Conservation (phyloP, 2,113 vertebrate species). For the Falco punctatus region DNA sequence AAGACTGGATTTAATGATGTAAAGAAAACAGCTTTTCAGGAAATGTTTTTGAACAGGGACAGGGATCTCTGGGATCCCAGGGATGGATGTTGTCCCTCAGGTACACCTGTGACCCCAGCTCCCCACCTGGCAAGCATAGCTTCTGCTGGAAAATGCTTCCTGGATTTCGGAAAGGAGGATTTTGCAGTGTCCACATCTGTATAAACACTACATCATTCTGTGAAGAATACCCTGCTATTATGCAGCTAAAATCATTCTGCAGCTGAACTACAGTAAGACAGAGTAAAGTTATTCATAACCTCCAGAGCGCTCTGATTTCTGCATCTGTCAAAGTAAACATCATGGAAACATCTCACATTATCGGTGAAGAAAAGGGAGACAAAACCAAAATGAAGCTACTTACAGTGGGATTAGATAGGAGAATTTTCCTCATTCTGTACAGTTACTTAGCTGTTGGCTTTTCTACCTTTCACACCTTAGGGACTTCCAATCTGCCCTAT, state of each 20-base stretch:
- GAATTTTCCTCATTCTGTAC: not conserved
- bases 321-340: not conserved
- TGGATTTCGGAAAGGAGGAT: not conserved
- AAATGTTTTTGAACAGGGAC: not conserved
- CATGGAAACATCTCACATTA: accelerated
- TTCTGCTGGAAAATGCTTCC: not conserved
- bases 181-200: not conserved
- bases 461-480: not conserved
- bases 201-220: not conserved
- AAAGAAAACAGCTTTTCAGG: not conserved
- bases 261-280: not conserved
- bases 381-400: not conserved
- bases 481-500: not conserved
- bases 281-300: not conserved
- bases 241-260: not conserved
- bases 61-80: not conserved
- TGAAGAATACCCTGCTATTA: not conserved
- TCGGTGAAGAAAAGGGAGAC: not conserved
- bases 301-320: not conserved
- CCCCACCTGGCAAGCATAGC: not conserved
- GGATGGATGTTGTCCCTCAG: not conserved
- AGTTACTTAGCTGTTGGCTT: not conserved
- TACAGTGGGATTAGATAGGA: not conserved
- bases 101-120: not conserved
- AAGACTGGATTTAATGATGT: not conserved